These are phyloP conservation scores for Micronisus gabar DNA, from an alignment of 2,113 vertebrate genomes.

Conservation along the genomic window DNA sequence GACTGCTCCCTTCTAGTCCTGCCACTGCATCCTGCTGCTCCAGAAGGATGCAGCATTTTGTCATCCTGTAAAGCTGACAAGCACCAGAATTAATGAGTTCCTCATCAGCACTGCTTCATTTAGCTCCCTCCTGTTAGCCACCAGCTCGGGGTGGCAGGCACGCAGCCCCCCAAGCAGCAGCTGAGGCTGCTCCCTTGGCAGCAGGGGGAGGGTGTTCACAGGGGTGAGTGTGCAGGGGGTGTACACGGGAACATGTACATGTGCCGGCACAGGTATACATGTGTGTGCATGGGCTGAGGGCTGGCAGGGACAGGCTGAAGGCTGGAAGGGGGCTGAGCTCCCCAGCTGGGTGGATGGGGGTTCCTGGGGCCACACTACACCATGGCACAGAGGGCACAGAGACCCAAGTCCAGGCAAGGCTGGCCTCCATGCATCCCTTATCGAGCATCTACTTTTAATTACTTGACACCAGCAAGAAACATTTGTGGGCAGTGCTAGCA, in stretches of 20 bases:
- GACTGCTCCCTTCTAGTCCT: not conserved
- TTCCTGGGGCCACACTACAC: not conserved
- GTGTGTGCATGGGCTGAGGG: not conserved
- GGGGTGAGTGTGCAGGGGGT: rapidly evolving
- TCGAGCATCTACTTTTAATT: not conserved
- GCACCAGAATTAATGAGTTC: not conserved
- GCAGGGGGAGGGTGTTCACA: rapidly evolving
- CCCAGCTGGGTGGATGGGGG: no score
- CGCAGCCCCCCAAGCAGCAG: rapidly evolving
- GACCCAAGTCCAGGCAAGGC: not conserved
- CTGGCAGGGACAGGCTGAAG: not conserved
- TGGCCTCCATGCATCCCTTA: not conserved
- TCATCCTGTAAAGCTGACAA: not conserved
- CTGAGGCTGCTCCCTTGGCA: not conserved
- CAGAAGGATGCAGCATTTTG: not conserved
- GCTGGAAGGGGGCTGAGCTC: not conserved
- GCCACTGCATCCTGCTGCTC: not conserved
- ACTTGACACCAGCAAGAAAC: not conserved
- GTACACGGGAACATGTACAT: rapidly evolving
- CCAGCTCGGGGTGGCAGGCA: not conserved
- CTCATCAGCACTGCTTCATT: not conserved
- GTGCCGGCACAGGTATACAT: not conserved
- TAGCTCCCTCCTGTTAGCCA: not conserved
- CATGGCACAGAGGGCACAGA: not conserved
- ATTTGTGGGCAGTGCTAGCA: no score